Evolutionary conservation across 2,797 vertebrate species (phyloP).

Genomic region (Halcyon smyrnensis): DNA sequence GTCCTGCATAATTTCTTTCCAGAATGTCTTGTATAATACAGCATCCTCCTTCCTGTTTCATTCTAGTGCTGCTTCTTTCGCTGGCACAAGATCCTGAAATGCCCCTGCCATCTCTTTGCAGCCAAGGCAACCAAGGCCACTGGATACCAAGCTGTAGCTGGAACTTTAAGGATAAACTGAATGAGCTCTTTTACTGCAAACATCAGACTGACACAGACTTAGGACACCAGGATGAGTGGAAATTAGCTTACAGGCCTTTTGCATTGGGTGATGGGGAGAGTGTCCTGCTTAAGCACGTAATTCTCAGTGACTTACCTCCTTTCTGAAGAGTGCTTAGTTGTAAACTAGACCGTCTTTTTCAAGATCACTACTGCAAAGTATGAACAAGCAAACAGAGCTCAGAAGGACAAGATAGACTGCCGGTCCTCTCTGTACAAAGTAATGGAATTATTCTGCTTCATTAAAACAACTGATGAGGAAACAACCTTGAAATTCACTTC

Average conservation of each 20-base stretch:
- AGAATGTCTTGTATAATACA: not conserved
- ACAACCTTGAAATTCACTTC: not conserved
- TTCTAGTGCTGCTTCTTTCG: not conserved
- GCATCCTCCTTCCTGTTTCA: not conserved
- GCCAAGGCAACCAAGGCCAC: not conserved
- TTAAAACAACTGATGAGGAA: conserved; percentile 24
- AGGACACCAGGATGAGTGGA: not conserved
- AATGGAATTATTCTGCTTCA: conserved; percentile 39
- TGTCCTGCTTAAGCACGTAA: not conserved
- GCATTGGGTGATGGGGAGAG: not conserved
- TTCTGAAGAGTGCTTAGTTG: not conserved
- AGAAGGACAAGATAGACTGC: not conserved
- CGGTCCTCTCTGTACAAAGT: not conserved
- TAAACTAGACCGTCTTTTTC: not conserved
- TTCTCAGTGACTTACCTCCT: not conserved
- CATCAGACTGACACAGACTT: not conserved
- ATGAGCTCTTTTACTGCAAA: not conserved
- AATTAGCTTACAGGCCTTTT: not conserved
- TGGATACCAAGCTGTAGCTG: not conserved
- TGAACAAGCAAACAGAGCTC: not conserved
- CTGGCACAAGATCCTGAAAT: conserved; percentile 21
- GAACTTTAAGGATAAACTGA: not conserved
- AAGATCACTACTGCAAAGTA: not conserved
- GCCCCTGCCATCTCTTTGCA: not conserved
- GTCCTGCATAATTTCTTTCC: not conserved